phyloP scores from a whole-genome alignment of 1,140 invertebrate species.

The Tetraneura akinire region DNA sequence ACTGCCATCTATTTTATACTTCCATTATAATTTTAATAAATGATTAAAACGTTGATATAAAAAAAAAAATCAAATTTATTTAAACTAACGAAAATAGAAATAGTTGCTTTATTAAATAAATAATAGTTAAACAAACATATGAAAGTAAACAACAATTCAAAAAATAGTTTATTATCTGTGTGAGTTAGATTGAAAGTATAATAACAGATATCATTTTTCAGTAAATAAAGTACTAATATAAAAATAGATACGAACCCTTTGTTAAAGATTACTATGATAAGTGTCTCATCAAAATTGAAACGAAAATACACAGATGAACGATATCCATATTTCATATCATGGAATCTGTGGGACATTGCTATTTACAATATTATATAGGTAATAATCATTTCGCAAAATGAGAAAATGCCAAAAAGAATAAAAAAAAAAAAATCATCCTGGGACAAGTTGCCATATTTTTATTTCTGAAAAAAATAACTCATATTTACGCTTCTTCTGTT shows the following conservation, averaged over 20 bases:
- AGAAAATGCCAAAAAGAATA: slow-evolving; percentile 2
- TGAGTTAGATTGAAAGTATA: neutral
- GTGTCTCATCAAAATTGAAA: neutral
- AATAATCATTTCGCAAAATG: neutral
- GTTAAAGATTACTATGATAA: neutral
- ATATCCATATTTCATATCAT: neutral
- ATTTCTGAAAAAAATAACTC: neutral
- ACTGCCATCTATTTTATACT: too few species aligned
- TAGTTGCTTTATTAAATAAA: too few species aligned
- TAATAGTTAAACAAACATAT: too few species aligned
- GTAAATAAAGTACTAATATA: neutral
- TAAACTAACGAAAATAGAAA: too few species aligned
- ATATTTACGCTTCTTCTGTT: too few species aligned
- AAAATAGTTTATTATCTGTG: neutral
- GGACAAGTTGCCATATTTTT: neutral
- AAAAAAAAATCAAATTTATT: too few species aligned
- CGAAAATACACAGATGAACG: neutral
- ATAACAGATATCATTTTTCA: neutral
- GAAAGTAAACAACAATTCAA: neutral
- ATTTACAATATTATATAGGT: neutral
- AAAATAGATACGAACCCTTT: neutral
- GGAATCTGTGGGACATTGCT: neutral
- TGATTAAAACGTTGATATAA: too few species aligned
- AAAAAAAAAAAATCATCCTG: neutral
- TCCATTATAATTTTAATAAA: too few species aligned